phyloP scores from a whole-genome alignment of 2,113 vertebrate species.

The Budorcas taxicolor region DNA sequence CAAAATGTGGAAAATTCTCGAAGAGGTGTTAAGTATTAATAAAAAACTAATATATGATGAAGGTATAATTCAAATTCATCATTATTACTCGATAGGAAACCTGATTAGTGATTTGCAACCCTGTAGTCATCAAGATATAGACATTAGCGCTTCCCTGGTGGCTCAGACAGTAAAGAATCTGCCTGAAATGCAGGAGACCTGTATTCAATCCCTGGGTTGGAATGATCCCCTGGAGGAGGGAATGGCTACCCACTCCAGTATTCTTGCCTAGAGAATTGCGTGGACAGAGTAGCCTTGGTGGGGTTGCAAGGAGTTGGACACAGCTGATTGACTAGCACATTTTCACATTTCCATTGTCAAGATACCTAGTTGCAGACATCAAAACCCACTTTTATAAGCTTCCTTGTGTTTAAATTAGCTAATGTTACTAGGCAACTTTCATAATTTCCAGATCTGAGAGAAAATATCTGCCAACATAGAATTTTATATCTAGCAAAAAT shows the following conservation, averaged over 20 bases:
- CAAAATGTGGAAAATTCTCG: background rate
- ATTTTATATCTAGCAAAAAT: background rate
- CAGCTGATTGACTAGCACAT: background rate
- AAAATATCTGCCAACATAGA: background rate
- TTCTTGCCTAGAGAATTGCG: background rate
- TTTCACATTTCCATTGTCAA: background rate
- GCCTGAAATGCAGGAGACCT: background rate
- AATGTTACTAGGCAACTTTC: background rate
- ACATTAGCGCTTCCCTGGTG: background rate
- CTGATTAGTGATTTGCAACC: background rate
- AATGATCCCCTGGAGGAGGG: background rate
- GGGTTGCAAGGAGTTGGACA: background rate
- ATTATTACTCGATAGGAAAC: background rate
- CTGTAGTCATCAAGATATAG: background rate
- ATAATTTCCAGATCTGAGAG: background rate
- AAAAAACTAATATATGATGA: conserved; percentile 7
- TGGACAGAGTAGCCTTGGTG: background rate
- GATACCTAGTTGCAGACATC: background rate
- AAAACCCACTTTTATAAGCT: background rate
- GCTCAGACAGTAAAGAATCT: background rate
- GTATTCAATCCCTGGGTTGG: background rate
- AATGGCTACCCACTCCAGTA: background rate
- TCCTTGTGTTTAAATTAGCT: background rate
- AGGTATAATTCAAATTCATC: background rate
- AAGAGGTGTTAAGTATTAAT: background rate